Evolutionary conservation across 2,888 invertebrate species (phyloP).

Genomic region (Eilema depressum): DNA sequence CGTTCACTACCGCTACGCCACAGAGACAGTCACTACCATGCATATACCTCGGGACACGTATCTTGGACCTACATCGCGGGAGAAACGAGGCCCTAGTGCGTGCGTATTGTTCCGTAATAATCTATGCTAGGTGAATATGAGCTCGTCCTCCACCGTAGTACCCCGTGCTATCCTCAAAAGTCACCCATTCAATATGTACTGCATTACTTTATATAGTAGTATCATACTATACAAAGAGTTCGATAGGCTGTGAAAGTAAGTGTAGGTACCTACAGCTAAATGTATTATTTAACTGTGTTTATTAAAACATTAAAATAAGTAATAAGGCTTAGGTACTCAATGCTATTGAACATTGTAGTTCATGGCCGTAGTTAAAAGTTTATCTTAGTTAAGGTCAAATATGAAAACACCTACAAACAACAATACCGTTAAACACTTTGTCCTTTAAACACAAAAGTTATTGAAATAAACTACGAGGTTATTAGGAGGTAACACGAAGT

Average conservation of each 20-base stretch:
- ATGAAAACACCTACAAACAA: slow-evolving; percentile 22
- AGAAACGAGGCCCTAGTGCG: too few relatives aligned
- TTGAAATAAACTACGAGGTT: slow-evolving; percentile 16
- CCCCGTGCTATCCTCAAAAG: too few relatives aligned
- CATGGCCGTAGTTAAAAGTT: slow-evolving; percentile 36
- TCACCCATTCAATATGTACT: too few relatives aligned
- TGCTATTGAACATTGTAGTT: slow-evolving; percentile 34
- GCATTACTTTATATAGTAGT: too few relatives aligned
- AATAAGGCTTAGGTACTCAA: slow-evolving; percentile 39
- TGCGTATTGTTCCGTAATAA: too few relatives aligned
- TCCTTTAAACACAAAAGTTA: slow-evolving; percentile 20
- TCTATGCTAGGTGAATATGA: too few relatives aligned
- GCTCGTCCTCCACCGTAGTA: too few relatives aligned
- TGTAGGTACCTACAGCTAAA: not conserved
- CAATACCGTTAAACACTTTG: slow-evolving; percentile 22
- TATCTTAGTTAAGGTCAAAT: slow-evolving; percentile 35
- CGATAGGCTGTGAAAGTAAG: not conserved
- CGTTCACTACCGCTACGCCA: too few relatives aligned
- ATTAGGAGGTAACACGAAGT: not conserved
- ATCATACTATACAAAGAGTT: too few relatives aligned
- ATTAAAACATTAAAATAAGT: slow-evolving; percentile 28
- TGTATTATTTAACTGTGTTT: not conserved
- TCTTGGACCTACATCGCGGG: too few relatives aligned
- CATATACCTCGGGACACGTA: too few relatives aligned
- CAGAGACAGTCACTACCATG: too few relatives aligned